phyloP scores from a whole-genome alignment of 2,113 vertebrate genomes.

The Zeus faber region DNA sequence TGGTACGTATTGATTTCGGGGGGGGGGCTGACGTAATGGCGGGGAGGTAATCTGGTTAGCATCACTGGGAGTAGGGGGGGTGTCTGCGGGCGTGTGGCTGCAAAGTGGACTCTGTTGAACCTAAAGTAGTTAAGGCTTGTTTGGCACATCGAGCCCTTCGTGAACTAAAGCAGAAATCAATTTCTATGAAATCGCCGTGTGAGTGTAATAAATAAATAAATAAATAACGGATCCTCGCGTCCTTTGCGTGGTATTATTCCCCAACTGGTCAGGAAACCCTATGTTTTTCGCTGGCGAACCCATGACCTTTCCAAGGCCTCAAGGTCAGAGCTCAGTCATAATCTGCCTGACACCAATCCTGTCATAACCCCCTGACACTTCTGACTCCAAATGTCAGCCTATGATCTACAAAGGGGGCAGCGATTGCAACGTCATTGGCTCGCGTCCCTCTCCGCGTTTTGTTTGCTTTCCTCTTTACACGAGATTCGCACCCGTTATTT shows the following conservation, averaged over 20 bases:
- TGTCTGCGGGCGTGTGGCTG: slow-evolving; percentile 32
- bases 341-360: slow-evolving; percentile 67
- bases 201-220: not conserved
- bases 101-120: slow-evolving; percentile 52
- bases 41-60: slow-evolving; percentile 59
- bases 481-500: too few relatives aligned
- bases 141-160: slow-evolving; percentile 37
- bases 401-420: slow-evolving; percentile 46
- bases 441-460: too few relatives aligned
- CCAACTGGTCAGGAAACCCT: too few relatives aligned
- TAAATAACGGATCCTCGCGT: not conserved
- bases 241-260: too few relatives aligned
- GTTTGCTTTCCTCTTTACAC: too few relatives aligned
- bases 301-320: slow-evolving; percentile 56
- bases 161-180: slow-evolving; percentile 43
- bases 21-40: slow-evolving; percentile 57
- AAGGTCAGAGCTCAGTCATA: slow-evolving; percentile 62
- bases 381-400: slow-evolving; percentile 64
- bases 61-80: slow-evolving; percentile 37
- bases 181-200: slow-evolving; percentile 12
- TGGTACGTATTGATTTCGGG: slow-evolving; percentile 58
- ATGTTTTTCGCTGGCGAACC: slow-evolving; percentile 41
- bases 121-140: slow-evolving; percentile 49
- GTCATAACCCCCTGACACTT: slow-evolving; percentile 72
- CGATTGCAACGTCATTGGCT: too few relatives aligned